Conservation (phyloP, 2,113 vertebrate species). For the Ancistrus triradiatus region DNA sequence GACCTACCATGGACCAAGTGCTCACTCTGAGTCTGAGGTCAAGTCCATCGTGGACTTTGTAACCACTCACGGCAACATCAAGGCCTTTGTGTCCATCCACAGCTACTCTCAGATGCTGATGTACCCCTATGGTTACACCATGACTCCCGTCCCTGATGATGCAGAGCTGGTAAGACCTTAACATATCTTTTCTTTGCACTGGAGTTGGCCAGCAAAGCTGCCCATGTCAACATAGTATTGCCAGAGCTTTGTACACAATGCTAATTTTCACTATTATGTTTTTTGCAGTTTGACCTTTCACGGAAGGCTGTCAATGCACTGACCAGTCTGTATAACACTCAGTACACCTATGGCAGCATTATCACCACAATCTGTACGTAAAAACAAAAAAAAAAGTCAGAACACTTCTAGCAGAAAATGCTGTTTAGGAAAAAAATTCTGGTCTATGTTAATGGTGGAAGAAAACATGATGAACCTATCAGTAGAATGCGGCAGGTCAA, state of each 20-base stretch:
- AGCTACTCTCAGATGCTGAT: conserved; percentile 95
- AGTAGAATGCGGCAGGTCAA: no score
- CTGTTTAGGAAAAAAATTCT: no score
- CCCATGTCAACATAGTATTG: no score
- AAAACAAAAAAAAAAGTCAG: no score
- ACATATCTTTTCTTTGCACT: not conserved
- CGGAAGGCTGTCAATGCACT: conserved; percentile 71
- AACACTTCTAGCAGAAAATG: no score
- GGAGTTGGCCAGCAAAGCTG: no score
- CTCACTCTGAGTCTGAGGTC: conserved; percentile 86
- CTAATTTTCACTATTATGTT: not conserved
- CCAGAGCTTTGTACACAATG: not conserved
- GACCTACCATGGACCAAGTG: conserved; percentile 73
- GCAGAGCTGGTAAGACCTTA: conserved; percentile 74
- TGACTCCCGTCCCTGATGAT: conserved; percentile 48
- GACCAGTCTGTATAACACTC: conserved; percentile 78
- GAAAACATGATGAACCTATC: no score
- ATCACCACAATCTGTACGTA: conserved; percentile 89
- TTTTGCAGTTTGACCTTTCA: conserved; percentile 72
- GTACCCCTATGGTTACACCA: conserved; percentile 86
- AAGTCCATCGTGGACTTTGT: conserved; percentile 92
- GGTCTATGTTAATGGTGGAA: no score
- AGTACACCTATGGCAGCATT: conserved; percentile 81
- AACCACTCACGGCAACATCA: conserved; percentile 77
- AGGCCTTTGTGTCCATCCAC: conserved; percentile 91